Conservation (phyloP, 2,888 invertebrate genomes). For the Apodemia hepburni region DNA sequence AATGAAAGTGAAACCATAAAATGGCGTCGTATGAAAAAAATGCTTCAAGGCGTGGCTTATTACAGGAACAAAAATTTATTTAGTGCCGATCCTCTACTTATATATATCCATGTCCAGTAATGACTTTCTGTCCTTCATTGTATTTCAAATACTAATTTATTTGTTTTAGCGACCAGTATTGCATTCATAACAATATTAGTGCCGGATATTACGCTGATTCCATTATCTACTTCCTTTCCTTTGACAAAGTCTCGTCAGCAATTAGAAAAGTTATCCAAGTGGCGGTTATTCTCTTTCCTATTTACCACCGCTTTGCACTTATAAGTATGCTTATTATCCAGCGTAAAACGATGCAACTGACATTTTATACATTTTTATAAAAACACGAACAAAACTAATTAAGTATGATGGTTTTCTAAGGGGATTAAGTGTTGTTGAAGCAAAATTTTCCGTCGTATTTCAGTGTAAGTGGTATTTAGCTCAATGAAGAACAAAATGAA, state of each 20-base stretch:
- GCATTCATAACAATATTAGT: not conserved
- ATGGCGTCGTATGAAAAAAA: too few species aligned
- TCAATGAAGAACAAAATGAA: slow-evolving; percentile 9
- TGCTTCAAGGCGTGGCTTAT: too few species aligned
- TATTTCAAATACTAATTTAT: not conserved
- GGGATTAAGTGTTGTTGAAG: slow-evolving; percentile 12
- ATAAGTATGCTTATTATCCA: slow-evolving; percentile 18
- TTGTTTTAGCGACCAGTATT: not conserved
- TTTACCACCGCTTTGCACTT: slow-evolving; percentile 4
- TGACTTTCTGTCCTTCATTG: too few species aligned
- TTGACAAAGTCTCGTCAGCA: slow-evolving; percentile 1
- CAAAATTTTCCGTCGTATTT: slow-evolving; percentile 8
- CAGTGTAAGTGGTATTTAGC: slow-evolving; percentile 9
- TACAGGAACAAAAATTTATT: too few species aligned
- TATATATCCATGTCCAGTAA: too few species aligned
- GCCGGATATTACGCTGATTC: not conserved
- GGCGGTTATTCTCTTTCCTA: slow-evolving; percentile 15
- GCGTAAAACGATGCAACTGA: slow-evolving; percentile 9
- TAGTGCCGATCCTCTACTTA: too few species aligned
- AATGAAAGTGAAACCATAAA: too few species aligned
- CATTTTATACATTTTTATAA: slow-evolving; percentile 10
- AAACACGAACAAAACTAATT: slow-evolving; percentile 14
- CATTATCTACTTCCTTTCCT: not conserved
- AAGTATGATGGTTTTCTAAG: slow-evolving; percentile 12
- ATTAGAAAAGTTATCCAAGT: slow-evolving; percentile 16